Evolutionary conservation across 2,113 vertebrate genomes (phyloP).

Genomic region (Coreoperca whiteheadi): DNA sequence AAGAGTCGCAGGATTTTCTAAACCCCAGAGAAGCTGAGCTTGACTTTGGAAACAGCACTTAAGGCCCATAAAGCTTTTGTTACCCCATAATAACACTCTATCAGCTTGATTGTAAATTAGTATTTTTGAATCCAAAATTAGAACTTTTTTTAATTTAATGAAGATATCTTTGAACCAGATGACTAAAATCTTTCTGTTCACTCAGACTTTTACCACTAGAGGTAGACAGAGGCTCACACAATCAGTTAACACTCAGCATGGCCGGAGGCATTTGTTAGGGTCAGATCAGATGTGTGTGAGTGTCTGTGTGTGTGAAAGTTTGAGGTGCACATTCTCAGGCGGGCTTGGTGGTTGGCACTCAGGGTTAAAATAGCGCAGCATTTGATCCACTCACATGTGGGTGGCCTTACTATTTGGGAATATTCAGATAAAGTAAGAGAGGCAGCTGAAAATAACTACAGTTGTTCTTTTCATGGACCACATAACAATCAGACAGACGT

Average conservation of each 20-base stretch:
- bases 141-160: neutral
- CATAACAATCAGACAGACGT: slow-evolving; percentile 5
- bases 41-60: neutral
- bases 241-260: neutral
- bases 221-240: slow-evolving; percentile 57
- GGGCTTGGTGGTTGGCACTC: slow-evolving; percentile 20
- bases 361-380: slow-evolving; percentile 64
- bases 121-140: neutral
- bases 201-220: slow-evolving; percentile 59
- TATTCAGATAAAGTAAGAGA: slow-evolving; percentile 42
- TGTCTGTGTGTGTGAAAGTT: slow-evolving; percentile 15
- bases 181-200: neutral
- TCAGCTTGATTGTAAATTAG: neutral
- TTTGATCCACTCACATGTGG: slow-evolving; percentile 54
- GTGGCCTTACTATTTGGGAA: slow-evolving; percentile 4
- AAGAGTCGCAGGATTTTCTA: neutral
- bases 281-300: slow-evolving; percentile 14
- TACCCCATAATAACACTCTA: neutral
- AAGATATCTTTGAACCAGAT: neutral
- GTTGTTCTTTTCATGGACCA: slow-evolving; percentile 17
- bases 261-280: slow-evolving; percentile 3
- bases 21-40: neutral
- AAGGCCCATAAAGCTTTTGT: neutral
- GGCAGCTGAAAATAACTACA: slow-evolving; percentile 34
- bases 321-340: slow-evolving; percentile 27